Evolutionary conservation across 2,797 vertebrate species (phyloP), one percentile per base, ranked within the genome.

Genomic region (Furcifer pardalis): DNA sequence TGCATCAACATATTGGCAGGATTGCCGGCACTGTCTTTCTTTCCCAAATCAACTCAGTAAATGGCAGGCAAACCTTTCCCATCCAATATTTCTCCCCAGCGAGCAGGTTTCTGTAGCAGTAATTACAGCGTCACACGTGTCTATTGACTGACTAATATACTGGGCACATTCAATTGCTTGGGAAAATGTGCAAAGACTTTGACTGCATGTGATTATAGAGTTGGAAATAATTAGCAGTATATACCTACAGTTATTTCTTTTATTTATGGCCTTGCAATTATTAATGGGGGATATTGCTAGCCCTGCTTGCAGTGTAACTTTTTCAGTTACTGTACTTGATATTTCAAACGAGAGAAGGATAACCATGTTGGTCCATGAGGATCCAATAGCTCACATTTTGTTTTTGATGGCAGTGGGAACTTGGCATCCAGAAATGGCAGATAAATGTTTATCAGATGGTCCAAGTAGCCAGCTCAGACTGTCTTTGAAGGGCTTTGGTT

Each of bases 1-100:
- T 89, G 92, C 91, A 92, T 90, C 85, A 92, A 94, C 94, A 92
- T 88, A 89, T 74, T 94, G 92, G 94, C 93, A 91, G 88, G 77
- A 86, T 85, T 81, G 1, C 25, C 37, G 87, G 77, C 35, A 65
- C 83, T 84, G 89, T 86, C 85, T 86, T 90, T 93, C 90, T 84
- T 88, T 90, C 92, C 92, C 93, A 93, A 92, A 89, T 87, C 91
- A 93, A 91, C 89, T 60, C 89, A 85, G 90, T 88, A 91, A 89
- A 90, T 85, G 85, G 88, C 88, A 89, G 66, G 68, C 85, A 17
- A 37, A 84, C 60, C 46, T 89, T 91, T 90, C 65, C 81, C 77
- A 76, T 94, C 90, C 91, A 92, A 79, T 79, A 60, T 85, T 89
- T 2, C 84, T 91, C 93, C 91, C 90, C 80, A 85, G 86, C 60